phyloP scores from a whole-genome alignment of 2,888 invertebrate genomes.

The Schrankia costaestrigalis region DNA sequence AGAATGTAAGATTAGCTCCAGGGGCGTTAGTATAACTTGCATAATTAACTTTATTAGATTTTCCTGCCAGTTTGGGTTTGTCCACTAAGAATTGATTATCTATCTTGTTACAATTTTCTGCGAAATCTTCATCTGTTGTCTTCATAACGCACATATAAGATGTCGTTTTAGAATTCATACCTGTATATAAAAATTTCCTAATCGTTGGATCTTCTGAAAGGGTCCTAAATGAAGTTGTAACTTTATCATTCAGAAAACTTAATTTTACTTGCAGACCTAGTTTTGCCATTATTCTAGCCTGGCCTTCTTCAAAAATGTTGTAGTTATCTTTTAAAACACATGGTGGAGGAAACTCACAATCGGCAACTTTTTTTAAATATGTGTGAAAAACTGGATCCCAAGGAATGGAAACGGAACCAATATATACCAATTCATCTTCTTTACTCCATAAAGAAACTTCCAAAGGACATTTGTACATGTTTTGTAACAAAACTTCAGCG shows the following conservation, averaged over 20 bases:
- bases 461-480: conserved; percentile 59
- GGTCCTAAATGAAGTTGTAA: conserved; percentile 64
- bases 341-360: conserved; percentile 43
- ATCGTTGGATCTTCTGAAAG: conserved; percentile 63
- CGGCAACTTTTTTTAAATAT: conserved; percentile 51
- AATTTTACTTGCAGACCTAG: conserved; percentile 65
- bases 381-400: conserved; percentile 61
- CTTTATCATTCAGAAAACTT: conserved; percentile 56
- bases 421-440: conserved; percentile 58
- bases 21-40: conserved; percentile 70
- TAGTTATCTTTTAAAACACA: conserved; percentile 61
- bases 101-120: conserved; percentile 58
- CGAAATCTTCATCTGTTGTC: conserved; percentile 62
- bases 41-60: conserved; percentile 40
- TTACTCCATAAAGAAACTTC: conserved; percentile 69
- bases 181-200: conserved; percentile 66
- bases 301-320: conserved; percentile 71
- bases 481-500: conserved; percentile 62
- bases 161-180: conserved; percentile 66
- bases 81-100: conserved; percentile 52
- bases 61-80: conserved; percentile 36
- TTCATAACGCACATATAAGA: conserved; percentile 71
- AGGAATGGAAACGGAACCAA: conserved; percentile 55
- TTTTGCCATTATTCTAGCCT: conserved; percentile 63
- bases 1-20: conserved; percentile 60